Evolutionary conservation across 2,797 vertebrate genomes (phyloP).

Genomic region (Falco peregrinus): DNA sequence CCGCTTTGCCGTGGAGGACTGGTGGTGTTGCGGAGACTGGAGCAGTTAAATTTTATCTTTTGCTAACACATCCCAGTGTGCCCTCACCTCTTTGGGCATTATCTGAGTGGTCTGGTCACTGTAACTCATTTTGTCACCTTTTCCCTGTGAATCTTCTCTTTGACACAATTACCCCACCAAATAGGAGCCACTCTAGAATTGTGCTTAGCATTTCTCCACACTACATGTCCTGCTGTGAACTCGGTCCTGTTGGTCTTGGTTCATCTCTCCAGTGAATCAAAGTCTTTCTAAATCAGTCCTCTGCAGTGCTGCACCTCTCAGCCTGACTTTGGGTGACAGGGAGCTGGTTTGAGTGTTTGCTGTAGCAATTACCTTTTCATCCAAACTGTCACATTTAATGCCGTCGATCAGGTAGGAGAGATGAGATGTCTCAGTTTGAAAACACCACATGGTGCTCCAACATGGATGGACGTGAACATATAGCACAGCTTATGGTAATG

Average conservation of each 20-base stretch:
- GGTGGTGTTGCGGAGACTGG: not conserved
- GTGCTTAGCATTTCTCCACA: not conserved
- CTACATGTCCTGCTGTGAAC: not conserved
- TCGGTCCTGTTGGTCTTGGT: not conserved
- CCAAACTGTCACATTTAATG: not conserved
- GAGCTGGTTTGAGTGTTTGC: not conserved
- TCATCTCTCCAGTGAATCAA: not conserved
- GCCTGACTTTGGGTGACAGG: fast-evolving
- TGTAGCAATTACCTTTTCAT: not conserved
- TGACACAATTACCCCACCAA: not conserved
- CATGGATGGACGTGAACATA: not conserved
- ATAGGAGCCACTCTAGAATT: not conserved
- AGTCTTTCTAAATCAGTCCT: not conserved
- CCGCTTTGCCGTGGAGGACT: fast-evolving
- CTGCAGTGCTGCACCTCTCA: fast-evolving
- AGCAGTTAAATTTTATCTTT: not conserved
- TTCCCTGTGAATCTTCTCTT: not conserved
- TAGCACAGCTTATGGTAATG: not conserved
- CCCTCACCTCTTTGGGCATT: not conserved
- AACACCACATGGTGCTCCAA: not conserved
- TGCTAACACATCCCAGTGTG: fast-evolving
- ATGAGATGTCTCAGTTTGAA: not conserved
- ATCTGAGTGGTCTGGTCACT: not conserved
- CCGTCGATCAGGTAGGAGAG: not conserved
- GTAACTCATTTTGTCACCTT: not conserved